Evolutionary conservation across 2,113 vertebrate genomes (phyloP), one percentile per base, ranked within the genome.

Genomic region (Hemibates koningsi): DNA sequence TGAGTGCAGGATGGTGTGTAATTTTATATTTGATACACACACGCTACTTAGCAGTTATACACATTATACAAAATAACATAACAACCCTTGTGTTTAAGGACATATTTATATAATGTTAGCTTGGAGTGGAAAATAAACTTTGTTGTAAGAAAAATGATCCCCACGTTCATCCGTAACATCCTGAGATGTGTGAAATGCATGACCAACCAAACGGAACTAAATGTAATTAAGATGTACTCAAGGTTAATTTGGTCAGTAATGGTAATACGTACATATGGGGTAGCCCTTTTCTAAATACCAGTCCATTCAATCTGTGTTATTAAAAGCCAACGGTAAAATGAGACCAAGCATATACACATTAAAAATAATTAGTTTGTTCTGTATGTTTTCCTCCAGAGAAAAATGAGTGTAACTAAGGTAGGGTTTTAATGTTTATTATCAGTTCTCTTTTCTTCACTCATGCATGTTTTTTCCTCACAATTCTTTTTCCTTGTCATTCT

Each of bases 161-260:
- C 19, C 32, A 92, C 96, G 97, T 97, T 95, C 96, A 93, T 96
- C 97, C 97, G 94, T 95, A 96, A 97, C 96, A 97, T 97, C 96
- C 95, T 93, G 93, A 96, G 92, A 94, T 95, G 94, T 96, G 96
- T 97, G 97, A 97, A 97, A 96, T 97, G 97, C 97, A 97, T 98
- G 98, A 97, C 97, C 97, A 97, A 94, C 97, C 98, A 98, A 96
- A 98, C 96, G 98, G 98, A 99, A 98, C 98, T 97, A 98, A 98
- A 98, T 96, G 97, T 99, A 99, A 99, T 99, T 98, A 99, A 98
- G 97, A 98, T 96, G 96, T 96, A 97, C 97, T 97, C 97, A 97
- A 97, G 98, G 98, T 99, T 99, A 98, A 99, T 99, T 99, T 98
- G 97, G 96, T 98, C 97, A 97, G 97, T 98, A 98, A 98, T 98